Percentiles rank a stretch among this genome's conserved stretches.
phyloP scores from a whole-genome alignment of 1,140 invertebrate species.

The Helicorthomorpha holstii region DNA sequence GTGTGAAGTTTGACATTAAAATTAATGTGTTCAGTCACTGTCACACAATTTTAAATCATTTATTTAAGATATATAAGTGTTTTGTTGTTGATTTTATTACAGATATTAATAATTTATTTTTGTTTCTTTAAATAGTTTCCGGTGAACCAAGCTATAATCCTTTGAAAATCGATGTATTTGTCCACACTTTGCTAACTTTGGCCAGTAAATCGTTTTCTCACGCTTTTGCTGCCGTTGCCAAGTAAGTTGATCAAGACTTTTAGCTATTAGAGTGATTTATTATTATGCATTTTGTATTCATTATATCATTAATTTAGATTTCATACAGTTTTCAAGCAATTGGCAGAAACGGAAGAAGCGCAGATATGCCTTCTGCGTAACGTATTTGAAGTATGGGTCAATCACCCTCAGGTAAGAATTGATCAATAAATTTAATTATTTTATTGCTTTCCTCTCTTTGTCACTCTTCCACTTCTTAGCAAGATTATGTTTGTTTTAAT shows the following conservation, averaged over 20 bases:
- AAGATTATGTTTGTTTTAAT: neutral
- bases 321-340: constrained; percentile 78
- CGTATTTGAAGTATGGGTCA: constrained; percentile 83
- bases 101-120: no score
- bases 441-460: no score
- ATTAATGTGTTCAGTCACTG: no score
- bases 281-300: constrained; percentile 6
- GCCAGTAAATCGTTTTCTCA: constrained; percentile 96
- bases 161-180: constrained; percentile 90
- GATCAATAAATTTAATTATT: neutral
- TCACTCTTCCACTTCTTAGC: no score
- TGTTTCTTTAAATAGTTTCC: no score
- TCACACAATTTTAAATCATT: no score
- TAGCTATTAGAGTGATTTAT: neutral
- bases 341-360: constrained; percentile 85
- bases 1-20: no score
- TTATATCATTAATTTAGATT: constrained; percentile 33
- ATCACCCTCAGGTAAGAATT: constrained; percentile 61
- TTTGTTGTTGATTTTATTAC: no score
- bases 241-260: constrained; percentile 31
- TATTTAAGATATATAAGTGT: no score
- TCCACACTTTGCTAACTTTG: constrained; percentile 79
- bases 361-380: constrained; percentile 87
- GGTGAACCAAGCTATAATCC: constrained; percentile 58
- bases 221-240: constrained; percentile 91